Conservation (phyloP, 92 coral and sea anemone species). For the Palythoa grandiflora region DNA sequence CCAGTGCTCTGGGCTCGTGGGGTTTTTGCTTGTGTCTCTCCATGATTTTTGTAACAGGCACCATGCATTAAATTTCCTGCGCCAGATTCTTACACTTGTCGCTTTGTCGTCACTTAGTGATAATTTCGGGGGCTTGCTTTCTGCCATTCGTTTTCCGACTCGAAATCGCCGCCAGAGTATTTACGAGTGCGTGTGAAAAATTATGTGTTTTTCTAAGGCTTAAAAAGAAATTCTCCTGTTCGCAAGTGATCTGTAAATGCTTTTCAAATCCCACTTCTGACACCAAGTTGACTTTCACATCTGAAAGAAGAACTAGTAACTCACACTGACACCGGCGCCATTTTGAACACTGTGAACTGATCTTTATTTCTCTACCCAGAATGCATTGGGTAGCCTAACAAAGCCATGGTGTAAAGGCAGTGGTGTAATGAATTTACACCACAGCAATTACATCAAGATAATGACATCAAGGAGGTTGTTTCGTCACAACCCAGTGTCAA, state of each 20-base stretch:
- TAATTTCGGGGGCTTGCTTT: conserved; percentile 50
- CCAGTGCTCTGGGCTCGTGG: conserved; percentile 28
- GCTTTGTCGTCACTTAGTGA: conserved; percentile 37
- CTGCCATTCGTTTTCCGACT: conserved; percentile 22
- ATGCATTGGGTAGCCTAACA: too few species aligned
- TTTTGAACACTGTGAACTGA: too few species aligned
- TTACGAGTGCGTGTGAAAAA: conserved; percentile 9
- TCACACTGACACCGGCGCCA: too few species aligned
- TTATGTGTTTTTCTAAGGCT: neutral
- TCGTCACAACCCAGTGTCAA: too few species aligned
- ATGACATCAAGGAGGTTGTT: too few species aligned
- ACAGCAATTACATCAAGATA: too few species aligned
- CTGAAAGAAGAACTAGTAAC: too few species aligned
- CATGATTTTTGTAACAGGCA: conserved; percentile 31
- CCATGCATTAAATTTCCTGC: conserved; percentile 36
- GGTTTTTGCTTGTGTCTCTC: conserved; percentile 37
- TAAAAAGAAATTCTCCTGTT: neutral
- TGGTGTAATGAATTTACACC: too few species aligned
- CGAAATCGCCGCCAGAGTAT: neutral
- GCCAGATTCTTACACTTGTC: conserved; percentile 36
- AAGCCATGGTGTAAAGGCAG: too few species aligned
- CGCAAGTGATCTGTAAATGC: neutral
- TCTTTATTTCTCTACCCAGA: too few species aligned
- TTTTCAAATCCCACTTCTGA: conserved; percentile 19
- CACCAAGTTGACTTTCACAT: neutral